These are phyloP conservation scores for Ernsta delagoae DNA, from an alignment of 2,888 invertebrate genomes.

Conservation along the genomic window DNA sequence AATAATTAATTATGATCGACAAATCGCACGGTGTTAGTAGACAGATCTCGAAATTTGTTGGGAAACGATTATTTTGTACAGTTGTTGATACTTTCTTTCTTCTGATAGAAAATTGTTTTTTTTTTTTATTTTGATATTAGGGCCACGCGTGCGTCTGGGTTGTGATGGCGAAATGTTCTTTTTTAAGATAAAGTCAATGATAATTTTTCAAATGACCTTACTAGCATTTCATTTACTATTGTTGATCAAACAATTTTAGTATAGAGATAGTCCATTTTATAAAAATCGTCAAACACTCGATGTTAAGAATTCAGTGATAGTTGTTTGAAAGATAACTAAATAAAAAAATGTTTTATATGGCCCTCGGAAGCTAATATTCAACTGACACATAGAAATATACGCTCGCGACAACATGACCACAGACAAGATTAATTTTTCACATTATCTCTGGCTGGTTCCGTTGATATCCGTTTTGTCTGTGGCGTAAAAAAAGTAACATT, in stretches of 20 bases:
- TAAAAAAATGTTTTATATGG: too few relatives aligned
- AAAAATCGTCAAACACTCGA: too few relatives aligned
- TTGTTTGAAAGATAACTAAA: too few relatives aligned
- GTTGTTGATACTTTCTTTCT: slow-evolving; percentile 52
- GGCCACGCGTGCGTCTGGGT: background rate
- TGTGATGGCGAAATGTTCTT: too few relatives aligned
- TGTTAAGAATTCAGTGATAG: too few relatives aligned
- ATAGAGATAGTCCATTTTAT: too few relatives aligned
- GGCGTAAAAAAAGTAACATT: slow-evolving; percentile 7
- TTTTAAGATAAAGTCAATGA: too few relatives aligned
- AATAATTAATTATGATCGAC: slow-evolving; percentile 18
- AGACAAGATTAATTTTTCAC: background rate
- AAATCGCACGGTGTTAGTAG: slow-evolving; percentile 29
- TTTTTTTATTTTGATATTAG: slow-evolving; percentile 25
- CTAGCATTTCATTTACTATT: background rate
- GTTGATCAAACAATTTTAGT: too few relatives aligned
- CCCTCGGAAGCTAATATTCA: too few relatives aligned
- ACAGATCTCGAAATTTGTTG: slow-evolving; percentile 40
- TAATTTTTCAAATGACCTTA: too few relatives aligned
- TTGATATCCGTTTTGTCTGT: background rate
- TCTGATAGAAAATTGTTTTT: slow-evolving; percentile 48
- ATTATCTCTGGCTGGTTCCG: background rate
- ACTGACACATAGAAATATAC: too few relatives aligned
- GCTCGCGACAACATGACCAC: too few relatives aligned
- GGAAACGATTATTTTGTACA: slow-evolving; percentile 46